phyloP scores from a whole-genome alignment of 2,113 vertebrate species.

The Synchiropus splendidus region DNA sequence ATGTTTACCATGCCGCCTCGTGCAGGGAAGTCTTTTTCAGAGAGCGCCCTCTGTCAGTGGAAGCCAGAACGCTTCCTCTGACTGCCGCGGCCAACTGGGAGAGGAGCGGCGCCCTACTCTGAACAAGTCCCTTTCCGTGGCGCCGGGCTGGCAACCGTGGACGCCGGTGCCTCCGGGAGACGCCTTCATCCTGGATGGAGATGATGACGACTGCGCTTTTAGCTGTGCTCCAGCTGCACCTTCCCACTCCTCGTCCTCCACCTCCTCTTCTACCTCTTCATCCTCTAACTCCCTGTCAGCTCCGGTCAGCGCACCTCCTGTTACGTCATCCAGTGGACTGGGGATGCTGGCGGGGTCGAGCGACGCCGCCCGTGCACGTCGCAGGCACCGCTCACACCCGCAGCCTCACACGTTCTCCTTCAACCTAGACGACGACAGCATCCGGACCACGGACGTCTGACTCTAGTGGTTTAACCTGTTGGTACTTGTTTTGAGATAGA shows the following conservation, averaged over 20 bases:
- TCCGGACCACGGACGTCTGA: slow-evolving; percentile 70
- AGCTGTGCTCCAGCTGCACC: slow-evolving; percentile 49
- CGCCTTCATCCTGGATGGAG: slow-evolving; percentile 20
- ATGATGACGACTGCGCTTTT: slow-evolving; percentile 49
- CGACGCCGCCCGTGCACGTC: slow-evolving; percentile 39
- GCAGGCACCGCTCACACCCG: slow-evolving; percentile 68
- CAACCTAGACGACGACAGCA: slow-evolving; percentile 54
- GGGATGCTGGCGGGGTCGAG: slow-evolving; percentile 33
- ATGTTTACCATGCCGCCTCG: slow-evolving; percentile 6
- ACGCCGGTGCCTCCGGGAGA: slow-evolving; percentile 55
- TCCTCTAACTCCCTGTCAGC: slow-evolving; percentile 57
- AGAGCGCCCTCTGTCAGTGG: slow-evolving; percentile 45
- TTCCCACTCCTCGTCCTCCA: slow-evolving; percentile 52
- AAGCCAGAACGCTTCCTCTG: slow-evolving; percentile 27
- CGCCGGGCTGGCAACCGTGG: slow-evolving; percentile 73
- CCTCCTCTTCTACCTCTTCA: slow-evolving; percentile 59
- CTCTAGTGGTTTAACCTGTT: slow-evolving; percentile 17
- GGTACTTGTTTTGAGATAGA: slow-evolving; percentile 40
- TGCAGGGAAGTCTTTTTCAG: slow-evolving; percentile 34
- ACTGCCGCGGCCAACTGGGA: slow-evolving; percentile 10
- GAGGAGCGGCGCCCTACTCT: slow-evolving; percentile 50
- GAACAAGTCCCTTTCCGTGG: slow-evolving; percentile 63
- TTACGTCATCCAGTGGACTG: slow-evolving; percentile 11
- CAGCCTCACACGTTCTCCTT: slow-evolving; percentile 58
- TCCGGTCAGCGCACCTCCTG: slow-evolving; percentile 13